phyloP scores from a whole-genome alignment of 2,797 vertebrate species.

The Gastrophryne carolinensis region DNA sequence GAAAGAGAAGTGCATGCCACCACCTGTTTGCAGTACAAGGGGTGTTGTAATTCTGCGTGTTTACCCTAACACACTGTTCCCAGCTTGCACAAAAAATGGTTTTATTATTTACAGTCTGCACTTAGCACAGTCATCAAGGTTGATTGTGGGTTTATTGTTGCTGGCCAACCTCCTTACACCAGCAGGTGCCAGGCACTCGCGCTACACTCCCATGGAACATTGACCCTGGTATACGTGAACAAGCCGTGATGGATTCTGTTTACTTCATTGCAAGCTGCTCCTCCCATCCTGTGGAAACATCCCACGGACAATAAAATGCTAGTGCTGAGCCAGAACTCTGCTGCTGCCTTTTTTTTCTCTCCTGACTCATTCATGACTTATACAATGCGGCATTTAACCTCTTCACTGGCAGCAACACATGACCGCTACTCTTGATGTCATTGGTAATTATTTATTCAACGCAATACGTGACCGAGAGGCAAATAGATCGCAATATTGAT shows the following conservation, averaged over 20 bases:
- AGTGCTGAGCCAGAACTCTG: conserved; percentile 67
- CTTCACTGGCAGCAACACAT: conserved; percentile 28
- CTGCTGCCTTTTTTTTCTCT: conserved; percentile 63
- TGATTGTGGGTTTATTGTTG: conserved; percentile 66
- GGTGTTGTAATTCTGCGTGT: conserved; percentile 57
- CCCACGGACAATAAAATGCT: conserved; percentile 74
- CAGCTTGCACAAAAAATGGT: conserved; percentile 59
- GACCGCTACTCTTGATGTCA: conserved; percentile 11
- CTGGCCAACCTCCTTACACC: conserved; percentile 70
- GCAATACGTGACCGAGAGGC: neutral
- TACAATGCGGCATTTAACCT: conserved; percentile 68
- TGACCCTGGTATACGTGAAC: conserved; percentile 76
- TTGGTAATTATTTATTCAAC: neutral
- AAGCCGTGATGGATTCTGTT: conserved; percentile 69
- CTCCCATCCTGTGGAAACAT: conserved; percentile 64
- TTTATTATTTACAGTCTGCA: conserved; percentile 77
- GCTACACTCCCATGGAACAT: conserved; percentile 74
- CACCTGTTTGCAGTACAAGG: conserved; percentile 47
- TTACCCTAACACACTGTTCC: conserved; percentile 55
- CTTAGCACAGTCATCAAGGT: conserved; percentile 76
- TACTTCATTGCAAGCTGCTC: conserved; percentile 65
- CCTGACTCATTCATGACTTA: conserved; percentile 68
- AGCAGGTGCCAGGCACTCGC: conserved; percentile 91
- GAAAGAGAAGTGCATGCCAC: conserved; percentile 25
- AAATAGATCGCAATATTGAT: neutral